These are phyloP conservation scores for Prunella fulvescens DNA, from an alignment of 2,113 vertebrate species.

Conservation along the genomic window DNA sequence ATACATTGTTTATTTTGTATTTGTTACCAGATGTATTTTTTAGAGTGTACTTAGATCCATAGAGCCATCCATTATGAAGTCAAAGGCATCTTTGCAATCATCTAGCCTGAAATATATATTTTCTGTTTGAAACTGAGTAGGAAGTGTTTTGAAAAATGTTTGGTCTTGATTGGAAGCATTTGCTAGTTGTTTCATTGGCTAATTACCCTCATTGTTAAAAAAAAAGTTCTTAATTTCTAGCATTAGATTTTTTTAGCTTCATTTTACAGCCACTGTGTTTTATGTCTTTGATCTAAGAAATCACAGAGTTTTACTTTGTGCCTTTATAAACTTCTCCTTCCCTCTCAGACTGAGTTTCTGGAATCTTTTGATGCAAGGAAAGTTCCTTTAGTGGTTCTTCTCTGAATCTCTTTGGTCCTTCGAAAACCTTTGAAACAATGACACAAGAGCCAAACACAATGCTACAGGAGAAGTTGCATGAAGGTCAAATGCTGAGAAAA, in stretches of 20 bases:
- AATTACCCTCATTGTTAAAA: not conserved
- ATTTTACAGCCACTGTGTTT: not conserved
- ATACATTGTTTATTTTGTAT: not conserved
- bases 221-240: not conserved
- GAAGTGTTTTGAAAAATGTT: not conserved
- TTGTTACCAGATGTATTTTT: not conserved
- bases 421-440: not conserved
- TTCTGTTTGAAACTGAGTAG: not conserved
- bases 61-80: not conserved
- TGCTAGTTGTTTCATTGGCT: not conserved
- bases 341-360: not conserved
- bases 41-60: not conserved
- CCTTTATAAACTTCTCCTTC: not conserved
- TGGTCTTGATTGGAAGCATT: not conserved
- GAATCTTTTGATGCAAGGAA: not conserved
- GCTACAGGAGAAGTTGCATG: not conserved
- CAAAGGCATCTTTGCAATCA: not conserved
- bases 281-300: not conserved
- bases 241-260: not conserved
- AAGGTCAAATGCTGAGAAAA: not conserved
- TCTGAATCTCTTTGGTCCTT: not conserved
- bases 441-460: not conserved
- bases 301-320: not conserved
- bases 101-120: not conserved
- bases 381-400: not conserved